These are phyloP conservation scores for Novumbra hubbsi DNA, from an alignment of 2,797 vertebrate genomes.

Conservation along the genomic window DNA sequence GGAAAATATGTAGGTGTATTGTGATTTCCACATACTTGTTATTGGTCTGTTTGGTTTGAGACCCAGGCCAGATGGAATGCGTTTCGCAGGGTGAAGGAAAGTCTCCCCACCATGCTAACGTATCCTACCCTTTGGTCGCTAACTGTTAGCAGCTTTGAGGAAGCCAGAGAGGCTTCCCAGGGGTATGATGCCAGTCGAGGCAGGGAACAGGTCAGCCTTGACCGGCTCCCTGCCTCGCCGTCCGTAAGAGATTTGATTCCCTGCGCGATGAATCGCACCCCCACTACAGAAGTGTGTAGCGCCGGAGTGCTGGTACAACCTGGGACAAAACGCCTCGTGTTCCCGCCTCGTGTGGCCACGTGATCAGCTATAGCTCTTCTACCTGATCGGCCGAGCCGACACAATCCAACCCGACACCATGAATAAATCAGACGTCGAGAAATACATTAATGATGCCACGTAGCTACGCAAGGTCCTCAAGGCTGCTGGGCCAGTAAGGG, in stretches of 20 bases:
- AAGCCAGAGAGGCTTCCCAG: background rate
- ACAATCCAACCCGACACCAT: conserved; percentile 39
- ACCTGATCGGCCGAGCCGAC: conserved; percentile 34
- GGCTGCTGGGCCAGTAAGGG: conserved; percentile 54
- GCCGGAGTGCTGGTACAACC: conserved; percentile 27
- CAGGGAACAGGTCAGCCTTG: background rate
- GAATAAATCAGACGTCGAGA: conserved; percentile 69
- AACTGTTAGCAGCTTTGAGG: conserved; percentile 21
- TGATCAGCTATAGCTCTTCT: conserved; percentile 35
- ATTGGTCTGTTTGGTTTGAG: too few species aligned
- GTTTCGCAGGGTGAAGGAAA: background rate
- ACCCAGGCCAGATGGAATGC: too few species aligned
- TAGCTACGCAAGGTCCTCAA: conserved; percentile 67
- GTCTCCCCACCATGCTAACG: conserved; percentile 12
- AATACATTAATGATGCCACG: conserved; percentile 67
- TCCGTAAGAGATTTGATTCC: background rate
- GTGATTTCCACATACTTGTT: too few species aligned
- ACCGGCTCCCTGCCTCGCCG: background rate
- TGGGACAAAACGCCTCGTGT: background rate
- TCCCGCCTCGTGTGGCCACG: conserved; percentile 25
- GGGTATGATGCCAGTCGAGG: background rate
- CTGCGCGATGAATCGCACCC: background rate
- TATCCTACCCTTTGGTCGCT: conserved; percentile 21
- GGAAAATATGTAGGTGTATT: too few species aligned
- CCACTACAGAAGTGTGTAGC: conserved; percentile 24